Percentiles rank a stretch among this genome's conserved stretches.
Evolutionary conservation across 2,888 invertebrate species (phyloP).

Genomic region (Phaedon cochleariae): DNA sequence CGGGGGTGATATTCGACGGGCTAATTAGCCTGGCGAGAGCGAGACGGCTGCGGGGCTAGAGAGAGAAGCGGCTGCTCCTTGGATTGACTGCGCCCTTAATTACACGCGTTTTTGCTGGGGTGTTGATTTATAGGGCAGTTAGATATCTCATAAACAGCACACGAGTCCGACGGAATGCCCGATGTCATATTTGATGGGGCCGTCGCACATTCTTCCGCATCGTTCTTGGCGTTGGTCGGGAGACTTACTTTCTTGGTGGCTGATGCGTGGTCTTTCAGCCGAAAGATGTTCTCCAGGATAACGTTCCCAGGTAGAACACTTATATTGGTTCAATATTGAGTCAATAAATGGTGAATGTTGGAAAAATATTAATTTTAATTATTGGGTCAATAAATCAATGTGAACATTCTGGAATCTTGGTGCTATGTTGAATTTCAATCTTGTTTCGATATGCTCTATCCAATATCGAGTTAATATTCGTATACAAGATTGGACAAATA

Average conservation of each 20-base stretch:
- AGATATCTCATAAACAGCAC: constrained; percentile 67
- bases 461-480: too few species aligned
- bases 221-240: constrained; percentile 36
- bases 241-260: constrained; percentile 8
- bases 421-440: too few species aligned
- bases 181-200: constrained; percentile 62
- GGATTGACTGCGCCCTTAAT: constrained; percentile 57
- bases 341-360: too few species aligned
- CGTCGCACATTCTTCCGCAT: constrained; percentile 57
- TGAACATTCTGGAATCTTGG: too few species aligned
- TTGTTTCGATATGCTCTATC: too few species aligned
- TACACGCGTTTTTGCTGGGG: constrained; percentile 61
- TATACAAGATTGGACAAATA: too few species aligned
- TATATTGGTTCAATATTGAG: too few species aligned
- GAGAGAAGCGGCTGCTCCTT: constrained; percentile 30
- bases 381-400: too few species aligned
- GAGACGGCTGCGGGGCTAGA: neutral
- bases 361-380: too few species aligned
- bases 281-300: too few species aligned
- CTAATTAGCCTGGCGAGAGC: constrained; percentile 45
- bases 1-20: constrained; percentile 44
- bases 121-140: constrained; percentile 66
- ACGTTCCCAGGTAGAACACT: too few species aligned
- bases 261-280: too few species aligned
- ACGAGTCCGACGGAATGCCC: constrained; percentile 61